Percentiles rank a stretch among this genome's conserved stretches.
Conservation (phyloP, 2,113 vertebrate genomes). For the Dasyurus viverrinus region DNA sequence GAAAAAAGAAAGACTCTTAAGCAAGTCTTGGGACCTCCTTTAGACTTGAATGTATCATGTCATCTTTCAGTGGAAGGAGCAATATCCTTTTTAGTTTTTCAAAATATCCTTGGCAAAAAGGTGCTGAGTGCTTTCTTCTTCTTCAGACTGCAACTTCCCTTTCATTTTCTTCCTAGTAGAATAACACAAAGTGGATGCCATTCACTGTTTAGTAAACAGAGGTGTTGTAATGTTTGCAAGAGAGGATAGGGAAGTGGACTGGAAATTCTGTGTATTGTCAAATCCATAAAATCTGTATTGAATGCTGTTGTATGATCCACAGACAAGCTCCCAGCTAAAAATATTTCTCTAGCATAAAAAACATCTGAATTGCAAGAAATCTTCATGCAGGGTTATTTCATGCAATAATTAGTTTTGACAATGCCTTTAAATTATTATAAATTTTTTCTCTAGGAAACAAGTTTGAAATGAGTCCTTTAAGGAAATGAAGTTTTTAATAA, state of each 20-base stretch:
- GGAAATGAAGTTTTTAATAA: constrained; percentile 33
- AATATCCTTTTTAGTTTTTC: not conserved
- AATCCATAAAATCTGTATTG: not conserved
- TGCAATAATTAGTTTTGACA: constrained; percentile 49
- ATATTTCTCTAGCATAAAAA: constrained; percentile 17
- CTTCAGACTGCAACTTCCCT: not conserved
- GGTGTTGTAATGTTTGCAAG: not conserved
- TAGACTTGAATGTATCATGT: not conserved
- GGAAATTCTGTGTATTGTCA: not conserved
- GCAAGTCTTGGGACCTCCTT: not conserved
- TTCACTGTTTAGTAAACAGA: constrained; percentile 11
- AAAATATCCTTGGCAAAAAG: not conserved
- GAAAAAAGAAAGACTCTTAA: not conserved
- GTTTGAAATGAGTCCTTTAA: not conserved
- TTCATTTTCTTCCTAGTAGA: not conserved
- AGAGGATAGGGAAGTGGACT: not conserved
- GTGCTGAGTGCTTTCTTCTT: not conserved
- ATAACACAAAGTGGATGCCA: not conserved
- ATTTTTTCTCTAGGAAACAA: constrained; percentile 53
- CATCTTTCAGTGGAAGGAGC: not conserved
- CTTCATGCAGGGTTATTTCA: not conserved
- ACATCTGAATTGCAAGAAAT: constrained; percentile 6
- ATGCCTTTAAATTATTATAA: constrained; percentile 22
- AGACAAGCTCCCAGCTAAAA: constrained; percentile 29
- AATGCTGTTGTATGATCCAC: constrained; percentile 16